phyloP scores from a whole-genome alignment of 2,113 vertebrate species.

The Lipophrys pholis region DNA sequence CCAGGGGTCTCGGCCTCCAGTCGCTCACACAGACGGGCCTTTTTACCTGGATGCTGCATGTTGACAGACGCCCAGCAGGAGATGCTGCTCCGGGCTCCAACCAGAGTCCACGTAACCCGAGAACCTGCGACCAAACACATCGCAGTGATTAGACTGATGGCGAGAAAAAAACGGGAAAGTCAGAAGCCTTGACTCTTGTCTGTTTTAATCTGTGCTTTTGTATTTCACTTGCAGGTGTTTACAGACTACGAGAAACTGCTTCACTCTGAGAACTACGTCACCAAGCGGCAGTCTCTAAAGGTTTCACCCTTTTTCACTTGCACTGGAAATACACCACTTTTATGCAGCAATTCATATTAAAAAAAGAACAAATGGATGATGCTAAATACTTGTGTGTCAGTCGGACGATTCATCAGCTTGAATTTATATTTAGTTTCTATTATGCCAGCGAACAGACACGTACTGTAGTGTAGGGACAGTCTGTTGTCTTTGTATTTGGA shows the following conservation, averaged over 20 bases:
- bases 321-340: too few relatives aligned
- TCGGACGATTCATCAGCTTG: too few relatives aligned
- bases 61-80: constrained; percentile 10
- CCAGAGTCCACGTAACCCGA: not conserved
- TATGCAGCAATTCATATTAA: too few relatives aligned
- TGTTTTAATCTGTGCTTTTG: not conserved
- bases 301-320: constrained; percentile 71
- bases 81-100: not conserved
- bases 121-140: not conserved
- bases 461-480: too few relatives aligned
- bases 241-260: constrained; percentile 96
- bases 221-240: constrained; percentile 87
- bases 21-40: constrained; percentile 10
- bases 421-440: too few relatives aligned
- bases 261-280: constrained; percentile 97
- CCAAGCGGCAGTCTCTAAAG: constrained; percentile 98
- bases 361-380: too few relatives aligned
- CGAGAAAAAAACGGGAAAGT: too few relatives aligned
- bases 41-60: not conserved
- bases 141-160: too few relatives aligned
- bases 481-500: too few relatives aligned
- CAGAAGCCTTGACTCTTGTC: too few relatives aligned
- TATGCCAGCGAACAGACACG: too few relatives aligned
- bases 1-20: not conserved
- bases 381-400: too few relatives aligned